Evolutionary conservation across 1,140 invertebrate genomes (phyloP).

Genomic region (Cataglyphis hispanica): DNA sequence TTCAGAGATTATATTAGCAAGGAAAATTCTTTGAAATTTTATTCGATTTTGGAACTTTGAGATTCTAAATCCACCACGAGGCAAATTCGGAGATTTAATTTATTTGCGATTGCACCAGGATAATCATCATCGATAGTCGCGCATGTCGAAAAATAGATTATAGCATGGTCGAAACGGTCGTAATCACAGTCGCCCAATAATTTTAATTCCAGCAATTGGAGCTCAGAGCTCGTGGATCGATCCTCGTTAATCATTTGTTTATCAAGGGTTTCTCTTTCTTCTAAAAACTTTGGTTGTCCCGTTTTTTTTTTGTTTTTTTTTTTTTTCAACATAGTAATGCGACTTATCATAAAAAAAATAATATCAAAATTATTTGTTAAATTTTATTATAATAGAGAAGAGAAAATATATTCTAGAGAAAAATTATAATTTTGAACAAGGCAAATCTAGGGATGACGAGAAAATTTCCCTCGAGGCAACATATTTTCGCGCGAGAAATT

Average conservation of each 20-base stretch:
- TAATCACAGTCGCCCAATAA: conserved; percentile 22
- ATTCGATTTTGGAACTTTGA: neutral
- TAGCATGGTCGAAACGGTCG: conserved; percentile 7
- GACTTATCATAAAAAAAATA: neutral
- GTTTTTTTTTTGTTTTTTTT: neutral
- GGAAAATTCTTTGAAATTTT: neutral
- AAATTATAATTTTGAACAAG: neutral
- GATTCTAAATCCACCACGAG: neutral
- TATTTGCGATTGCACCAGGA: conserved; percentile 20
- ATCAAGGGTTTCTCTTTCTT: neutral
- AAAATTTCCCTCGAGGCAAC: neutral
- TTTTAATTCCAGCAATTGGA: conserved; percentile 12
- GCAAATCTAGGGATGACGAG: neutral
- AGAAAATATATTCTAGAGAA: neutral
- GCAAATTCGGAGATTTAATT: neutral
- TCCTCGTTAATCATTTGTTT: conserved; percentile 8
- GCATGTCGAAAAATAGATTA: conserved; percentile 33
- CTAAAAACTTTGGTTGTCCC: neutral
- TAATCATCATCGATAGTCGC: conserved; percentile 2
- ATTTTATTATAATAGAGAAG: neutral
- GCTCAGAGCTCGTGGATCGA: neutral
- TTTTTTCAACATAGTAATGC: neutral
- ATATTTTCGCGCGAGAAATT: neutral
- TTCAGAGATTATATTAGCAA: neutral
- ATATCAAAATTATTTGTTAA: neutral